phyloP scores from a whole-genome alignment of 2,113 vertebrate species.

The Holacanthus passer region DNA sequence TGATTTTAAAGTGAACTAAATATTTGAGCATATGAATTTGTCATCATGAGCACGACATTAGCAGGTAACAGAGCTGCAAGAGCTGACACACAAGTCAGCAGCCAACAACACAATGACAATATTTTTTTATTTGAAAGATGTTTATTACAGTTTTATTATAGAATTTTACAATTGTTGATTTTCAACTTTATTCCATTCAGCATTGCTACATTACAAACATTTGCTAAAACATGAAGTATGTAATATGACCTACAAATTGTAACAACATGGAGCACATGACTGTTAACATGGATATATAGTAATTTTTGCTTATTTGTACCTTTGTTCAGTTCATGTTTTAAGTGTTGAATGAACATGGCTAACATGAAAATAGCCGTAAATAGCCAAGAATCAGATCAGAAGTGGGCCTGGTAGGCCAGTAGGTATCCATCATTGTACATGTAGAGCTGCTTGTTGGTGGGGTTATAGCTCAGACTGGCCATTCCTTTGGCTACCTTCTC shows the following conservation, averaged over 20 bases:
- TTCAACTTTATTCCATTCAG: neutral
- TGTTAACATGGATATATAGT: neutral
- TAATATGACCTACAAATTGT: neutral
- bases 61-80: no score
- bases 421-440: constrained; percentile 82
- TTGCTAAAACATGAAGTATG: neutral
- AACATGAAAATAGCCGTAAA: neutral
- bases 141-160: neutral
- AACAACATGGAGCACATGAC: neutral
- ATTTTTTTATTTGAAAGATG: neutral
- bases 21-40: no score
- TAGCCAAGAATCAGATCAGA: constrained; percentile 41
- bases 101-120: neutral
- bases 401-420: constrained; percentile 71
- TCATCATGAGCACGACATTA: no score
- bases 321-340: neutral
- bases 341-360: no score
- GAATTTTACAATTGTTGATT: neutral
- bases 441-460: constrained; percentile 70
- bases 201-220: neutral
- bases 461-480: constrained; percentile 82
- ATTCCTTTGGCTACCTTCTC: constrained; percentile 76
- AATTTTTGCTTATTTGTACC: neutral
- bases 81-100: neutral
- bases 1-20: no score